Evolutionary conservation across 64 coral and sea anemone genomes (phyloP), one percentile per base, ranked within the genome.

Genomic region (Actinia tenebrosa): DNA sequence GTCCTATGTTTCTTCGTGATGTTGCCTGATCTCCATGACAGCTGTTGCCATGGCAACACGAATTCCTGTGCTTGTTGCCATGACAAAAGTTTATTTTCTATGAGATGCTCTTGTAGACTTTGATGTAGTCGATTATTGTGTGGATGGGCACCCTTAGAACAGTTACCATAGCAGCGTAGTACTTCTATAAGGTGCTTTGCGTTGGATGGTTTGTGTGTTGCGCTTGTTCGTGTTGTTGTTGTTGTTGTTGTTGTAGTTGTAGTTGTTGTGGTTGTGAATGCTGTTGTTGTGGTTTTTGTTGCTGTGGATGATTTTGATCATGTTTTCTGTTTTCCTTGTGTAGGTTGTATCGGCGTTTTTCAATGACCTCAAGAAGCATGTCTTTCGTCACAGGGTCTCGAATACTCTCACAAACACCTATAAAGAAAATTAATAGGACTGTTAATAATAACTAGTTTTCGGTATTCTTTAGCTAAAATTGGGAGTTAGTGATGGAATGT

Each of bases 361-460:
- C 93, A 50, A 99, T 91, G 16, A 99, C 79, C 37, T 99, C 93
- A 63, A 99, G 56, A 10, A 99, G 88, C 77, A 88, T 87, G 22
- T 99, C 80, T 64, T 90, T 94, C 9, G 90, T 99, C 0, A 99
- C 94, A 8, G 96, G 96, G 7, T 99, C 82, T 58, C 89, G 56
- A 22, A 99, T 99, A 61, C 96, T 99, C 87, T 95, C 86, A 46
- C 96, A 99, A 16, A 99, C 96, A 86, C 96, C 96, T 99, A 71
- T 11, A 0, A n/a, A 87, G 37, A 9, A 79, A 68, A 89, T 53
- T 5, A 87, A 81, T 53, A 19, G 14, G 2, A 27, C 10, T 75
- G 63, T 66, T n/a, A 50, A 50, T 50, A 3, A 37, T 37, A 50
- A 50, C 2, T 50, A 50, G 6, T 50, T 50, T 2, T 50, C 7